Conservation (phyloP, 2,888 invertebrate genomes). For the Sinhomidia bicolor region DNA sequence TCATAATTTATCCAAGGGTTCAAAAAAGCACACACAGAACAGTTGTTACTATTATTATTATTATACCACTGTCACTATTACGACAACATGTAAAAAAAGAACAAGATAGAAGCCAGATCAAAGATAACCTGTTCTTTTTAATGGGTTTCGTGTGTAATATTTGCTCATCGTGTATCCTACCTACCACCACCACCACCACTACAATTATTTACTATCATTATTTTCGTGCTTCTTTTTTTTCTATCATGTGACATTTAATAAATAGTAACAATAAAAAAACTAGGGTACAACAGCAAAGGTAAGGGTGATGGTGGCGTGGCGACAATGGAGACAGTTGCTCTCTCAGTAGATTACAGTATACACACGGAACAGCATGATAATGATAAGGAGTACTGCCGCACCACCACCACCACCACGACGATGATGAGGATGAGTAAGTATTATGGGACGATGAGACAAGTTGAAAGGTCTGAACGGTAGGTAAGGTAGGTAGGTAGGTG, state of each 20-base stretch:
- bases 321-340: conserved; percentile 25
- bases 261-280: conserved; percentile 29
- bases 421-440: conserved; percentile 60
- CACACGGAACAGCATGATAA: not conserved
- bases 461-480: conserved; percentile 48
- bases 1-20: conserved; percentile 59
- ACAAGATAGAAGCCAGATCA: conserved; percentile 52
- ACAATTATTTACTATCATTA: not conserved
- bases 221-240: not conserved
- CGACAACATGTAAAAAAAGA: too few species aligned
- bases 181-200: not conserved
- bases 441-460: conserved; percentile 66
- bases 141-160: conserved; percentile 42
- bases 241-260: conserved; percentile 40
- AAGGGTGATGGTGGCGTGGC: conserved; percentile 1
- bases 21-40: conserved; percentile 34
- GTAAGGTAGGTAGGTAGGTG: too few species aligned
- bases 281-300: conserved; percentile 27
- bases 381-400: not conserved
- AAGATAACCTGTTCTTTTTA: conserved; percentile 64
- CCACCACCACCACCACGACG: not conserved
- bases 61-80: too few species aligned
- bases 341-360: not conserved
- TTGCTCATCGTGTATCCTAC: not conserved
- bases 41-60: too few species aligned